phyloP scores from a whole-genome alignment of 2,797 vertebrate species.

The Mus caroli region DNA sequence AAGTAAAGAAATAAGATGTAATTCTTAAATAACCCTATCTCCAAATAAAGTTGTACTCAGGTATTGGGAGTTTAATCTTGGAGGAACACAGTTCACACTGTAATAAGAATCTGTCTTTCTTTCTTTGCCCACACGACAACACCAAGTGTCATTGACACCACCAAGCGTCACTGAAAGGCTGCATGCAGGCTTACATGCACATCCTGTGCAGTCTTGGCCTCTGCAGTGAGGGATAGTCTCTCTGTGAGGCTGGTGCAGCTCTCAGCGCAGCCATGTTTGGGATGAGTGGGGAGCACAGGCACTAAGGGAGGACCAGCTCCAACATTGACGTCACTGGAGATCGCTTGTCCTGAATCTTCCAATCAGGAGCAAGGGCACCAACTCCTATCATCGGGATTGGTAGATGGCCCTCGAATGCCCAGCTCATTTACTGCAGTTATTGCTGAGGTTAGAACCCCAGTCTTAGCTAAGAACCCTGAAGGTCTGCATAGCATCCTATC shows the following conservation, averaged over 20 bases:
- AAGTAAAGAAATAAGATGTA: background rate
- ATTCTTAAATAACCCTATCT: background rate
- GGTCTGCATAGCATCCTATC: background rate
- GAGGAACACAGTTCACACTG: background rate
- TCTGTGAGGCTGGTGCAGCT: background rate
- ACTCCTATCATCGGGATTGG: background rate
- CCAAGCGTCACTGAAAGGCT: background rate
- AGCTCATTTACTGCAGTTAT: background rate
- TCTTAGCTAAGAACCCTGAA: background rate
- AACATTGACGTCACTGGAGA: background rate
- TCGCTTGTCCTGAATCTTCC: background rate
- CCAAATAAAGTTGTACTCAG: background rate
- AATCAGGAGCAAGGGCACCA: background rate
- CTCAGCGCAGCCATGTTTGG: background rate
- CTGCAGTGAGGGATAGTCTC: background rate
- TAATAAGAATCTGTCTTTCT: background rate
- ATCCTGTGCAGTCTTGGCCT: background rate
- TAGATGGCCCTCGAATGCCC: background rate
- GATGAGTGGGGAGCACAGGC: background rate
- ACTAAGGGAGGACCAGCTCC: background rate
- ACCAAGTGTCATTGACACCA: background rate
- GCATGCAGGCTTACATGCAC: background rate
- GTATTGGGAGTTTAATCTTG: too few species aligned
- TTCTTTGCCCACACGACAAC: background rate
- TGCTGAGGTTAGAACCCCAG: background rate